Conservation (phyloP, 2,888 invertebrate genomes). For the Neoascia interrupta region DNA sequence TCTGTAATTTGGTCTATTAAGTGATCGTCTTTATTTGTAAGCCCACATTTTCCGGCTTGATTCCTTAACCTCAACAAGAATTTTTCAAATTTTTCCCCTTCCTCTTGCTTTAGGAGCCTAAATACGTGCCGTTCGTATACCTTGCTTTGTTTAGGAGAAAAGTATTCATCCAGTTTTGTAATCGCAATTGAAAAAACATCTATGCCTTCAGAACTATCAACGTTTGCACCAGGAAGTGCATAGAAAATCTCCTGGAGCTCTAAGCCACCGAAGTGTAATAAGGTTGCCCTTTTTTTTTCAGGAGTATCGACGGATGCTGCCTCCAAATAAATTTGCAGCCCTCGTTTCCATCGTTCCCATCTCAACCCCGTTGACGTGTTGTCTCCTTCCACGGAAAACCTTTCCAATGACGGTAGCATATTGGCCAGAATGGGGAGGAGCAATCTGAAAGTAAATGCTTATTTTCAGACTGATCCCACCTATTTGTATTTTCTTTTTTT, state of each 20-base stretch:
- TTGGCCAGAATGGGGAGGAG: no score
- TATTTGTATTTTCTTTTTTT: no score
- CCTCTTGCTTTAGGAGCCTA: conserved; percentile 20
- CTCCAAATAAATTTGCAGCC: conserved; percentile 12
- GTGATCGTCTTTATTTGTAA: conserved; percentile 11
- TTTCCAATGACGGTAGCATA: conserved; percentile 11
- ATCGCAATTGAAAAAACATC: conserved; percentile 2
- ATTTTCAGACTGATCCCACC: no score
- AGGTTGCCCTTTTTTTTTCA: conserved; percentile 7
- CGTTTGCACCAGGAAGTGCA: conserved; percentile 16
- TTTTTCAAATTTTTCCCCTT: conserved; percentile 12
- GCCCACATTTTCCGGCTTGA: conserved; percentile 4
- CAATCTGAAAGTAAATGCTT: no score
- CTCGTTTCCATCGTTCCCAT: conserved; percentile 28
- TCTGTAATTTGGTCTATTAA: conserved; percentile 13
- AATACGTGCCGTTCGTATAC: conserved; percentile 19
- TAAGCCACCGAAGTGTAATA: conserved; percentile 25
- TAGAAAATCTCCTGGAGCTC: conserved; percentile 14
- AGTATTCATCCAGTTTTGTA: conserved; percentile 1
- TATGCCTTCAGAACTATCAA: background rate
- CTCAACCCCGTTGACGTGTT: conserved; percentile 11
- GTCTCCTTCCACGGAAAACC: conserved; percentile 8
- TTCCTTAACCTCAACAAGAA: background rate
- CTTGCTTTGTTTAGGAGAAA: conserved; percentile 15
- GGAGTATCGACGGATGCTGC: background rate